Evolutionary conservation across 2,888 invertebrate species (phyloP).

Genomic region (Taenaris catops): DNA sequence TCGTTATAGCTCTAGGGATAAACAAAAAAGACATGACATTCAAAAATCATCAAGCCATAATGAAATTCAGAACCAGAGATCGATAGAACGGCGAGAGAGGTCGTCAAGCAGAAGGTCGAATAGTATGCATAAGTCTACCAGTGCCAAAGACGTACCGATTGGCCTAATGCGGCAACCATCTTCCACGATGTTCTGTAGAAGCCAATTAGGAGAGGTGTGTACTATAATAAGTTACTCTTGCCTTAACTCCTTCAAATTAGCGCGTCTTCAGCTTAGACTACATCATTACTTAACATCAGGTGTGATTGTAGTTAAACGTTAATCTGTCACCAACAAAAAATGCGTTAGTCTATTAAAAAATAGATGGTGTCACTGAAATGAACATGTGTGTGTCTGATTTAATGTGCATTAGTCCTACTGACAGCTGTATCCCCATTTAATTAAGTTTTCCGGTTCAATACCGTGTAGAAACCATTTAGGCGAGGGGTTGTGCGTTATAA

Average conservation of each 20-base stretch:
- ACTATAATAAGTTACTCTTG: neutral
- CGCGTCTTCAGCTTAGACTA: too few relatives aligned
- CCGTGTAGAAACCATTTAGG: too few relatives aligned
- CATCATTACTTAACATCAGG: too few relatives aligned
- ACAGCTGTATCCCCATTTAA: too few relatives aligned
- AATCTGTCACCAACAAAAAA: too few relatives aligned
- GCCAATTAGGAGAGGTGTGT: neutral
- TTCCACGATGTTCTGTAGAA: conserved; percentile 22
- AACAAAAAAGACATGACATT: conserved; percentile 77
- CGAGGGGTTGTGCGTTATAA: neutral
- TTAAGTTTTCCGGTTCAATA: neutral
- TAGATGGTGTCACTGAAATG: neutral
- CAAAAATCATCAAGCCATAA: conserved; percentile 82
- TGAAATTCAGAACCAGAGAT: conserved; percentile 78
- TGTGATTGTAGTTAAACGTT: too few relatives aligned
- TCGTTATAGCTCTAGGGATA: conserved; percentile 75
- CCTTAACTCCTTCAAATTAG: neutral
- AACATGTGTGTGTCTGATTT: too few relatives aligned
- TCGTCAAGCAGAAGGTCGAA: conserved; percentile 73
- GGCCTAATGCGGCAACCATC: conserved; percentile 75
- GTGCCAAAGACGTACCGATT: conserved; percentile 85
- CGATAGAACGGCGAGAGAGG: conserved; percentile 70
- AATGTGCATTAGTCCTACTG: too few relatives aligned
- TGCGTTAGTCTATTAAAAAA: neutral
- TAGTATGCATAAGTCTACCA: conserved; percentile 87